A percentile compares a stretch with the other conserved stretches of the same genome.
phyloP scores from a whole-genome alignment of 2,797 vertebrate species.

The Notamacropus eugenii region DNA sequence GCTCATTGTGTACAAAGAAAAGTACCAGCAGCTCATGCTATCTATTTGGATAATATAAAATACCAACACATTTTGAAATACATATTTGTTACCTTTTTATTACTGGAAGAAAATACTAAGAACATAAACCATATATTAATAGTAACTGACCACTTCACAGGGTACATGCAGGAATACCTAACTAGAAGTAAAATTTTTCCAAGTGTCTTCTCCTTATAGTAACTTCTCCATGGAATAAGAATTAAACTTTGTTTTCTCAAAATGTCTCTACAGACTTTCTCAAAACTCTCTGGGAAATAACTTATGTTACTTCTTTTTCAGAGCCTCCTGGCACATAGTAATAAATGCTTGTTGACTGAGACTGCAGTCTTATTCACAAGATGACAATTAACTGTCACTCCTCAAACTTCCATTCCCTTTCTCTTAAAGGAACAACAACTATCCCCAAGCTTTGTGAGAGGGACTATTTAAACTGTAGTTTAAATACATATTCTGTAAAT shows the following conservation, averaged over 20 bases:
- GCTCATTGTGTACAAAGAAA: neutral
- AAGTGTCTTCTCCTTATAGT: neutral
- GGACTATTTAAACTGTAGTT: neutral
- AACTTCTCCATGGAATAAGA: neutral
- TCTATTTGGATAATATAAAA: neutral
- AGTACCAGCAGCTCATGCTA: neutral
- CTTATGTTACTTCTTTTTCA: neutral
- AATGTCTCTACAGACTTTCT: neutral
- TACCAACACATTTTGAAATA: neutral
- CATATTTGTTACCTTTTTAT: neutral
- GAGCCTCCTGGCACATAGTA: neutral
- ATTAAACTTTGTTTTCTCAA: neutral
- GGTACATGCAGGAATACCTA: neutral
- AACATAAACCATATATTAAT: neutral
- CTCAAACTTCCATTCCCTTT: neutral
- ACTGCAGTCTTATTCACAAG: neutral
- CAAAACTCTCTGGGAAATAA: neutral
- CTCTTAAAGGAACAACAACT: neutral
- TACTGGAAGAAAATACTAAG: neutral
- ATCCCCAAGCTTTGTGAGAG: neutral
- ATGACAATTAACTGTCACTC: neutral
- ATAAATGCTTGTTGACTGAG: neutral
- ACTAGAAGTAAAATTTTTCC: neutral
- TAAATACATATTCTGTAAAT: neutral
- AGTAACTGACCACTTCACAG: neutral